Evolutionary conservation across 2,888 invertebrate species (phyloP), one percentile per base, ranked within the genome.

Genomic region (Drosophila testacea): DNA sequence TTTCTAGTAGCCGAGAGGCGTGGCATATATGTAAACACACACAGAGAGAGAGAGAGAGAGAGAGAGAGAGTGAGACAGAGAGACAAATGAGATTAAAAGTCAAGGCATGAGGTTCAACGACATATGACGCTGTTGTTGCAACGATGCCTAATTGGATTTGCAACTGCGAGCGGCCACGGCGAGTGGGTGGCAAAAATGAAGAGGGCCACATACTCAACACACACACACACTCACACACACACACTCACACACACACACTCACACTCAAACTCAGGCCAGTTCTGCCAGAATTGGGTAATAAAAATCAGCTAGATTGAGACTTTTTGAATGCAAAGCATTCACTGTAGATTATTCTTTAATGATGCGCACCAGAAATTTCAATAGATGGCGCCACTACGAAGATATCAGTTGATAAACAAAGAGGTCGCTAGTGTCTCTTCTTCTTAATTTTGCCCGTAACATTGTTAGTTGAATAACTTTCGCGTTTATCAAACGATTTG

Each of bases 141-240:
- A 51, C 59, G 80, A 55, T 80, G 83, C 74, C 83, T 83, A 83
- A 88, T 83, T 83, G 86, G 83, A 83, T 83, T 88, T 83, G 88
- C 81, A 79, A 79, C 48, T 56, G 75, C 64, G 56, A 68, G 57
- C 78, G 63, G 52, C 48, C 39, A 55, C 32, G n/a, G 36, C 9
- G 56, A 55, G 42, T 38, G 16, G 13, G 39, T n/a, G 52, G n/a
- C 39, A 28, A 28, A n/a, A 7, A 34, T 22, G 28, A 13, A 16
- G 6, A 16, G 59, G 38, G 16, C 13, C 38, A 38, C 42, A 42
- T 4, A 28, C 57, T 27, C 55, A 7, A n/a, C 34, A 13, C 22
- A 42, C 9, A 13, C 44, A 13, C 46, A 39, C 16, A 28, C 47
- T 22, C 48, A 39, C 16, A 5, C 9, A 46, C 44, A 27, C 27